These are phyloP conservation scores for Cheilosia scutellata DNA, from an alignment of 2,888 invertebrate species.

Conservation along the genomic window DNA sequence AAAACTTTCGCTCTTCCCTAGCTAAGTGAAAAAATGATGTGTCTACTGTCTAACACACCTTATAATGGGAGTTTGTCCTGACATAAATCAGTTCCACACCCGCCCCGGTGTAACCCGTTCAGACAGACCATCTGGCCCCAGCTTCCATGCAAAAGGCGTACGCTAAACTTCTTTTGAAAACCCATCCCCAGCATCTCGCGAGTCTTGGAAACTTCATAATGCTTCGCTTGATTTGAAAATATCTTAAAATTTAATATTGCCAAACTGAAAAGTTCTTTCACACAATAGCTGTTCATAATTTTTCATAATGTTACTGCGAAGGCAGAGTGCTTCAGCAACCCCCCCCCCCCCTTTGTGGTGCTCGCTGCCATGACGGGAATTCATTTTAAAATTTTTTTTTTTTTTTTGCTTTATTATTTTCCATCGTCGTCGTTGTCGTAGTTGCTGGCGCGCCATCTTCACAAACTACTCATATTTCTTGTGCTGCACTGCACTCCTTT, in stretches of 20 bases:
- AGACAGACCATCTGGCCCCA: background rate
- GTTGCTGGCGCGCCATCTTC: conserved; percentile 16
- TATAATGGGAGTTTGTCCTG: background rate
- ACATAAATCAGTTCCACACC: conserved; percentile 20
- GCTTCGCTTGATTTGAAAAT: conserved; percentile 74
- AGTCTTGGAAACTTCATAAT: conserved; percentile 58
- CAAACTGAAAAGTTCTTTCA: conserved; percentile 63
- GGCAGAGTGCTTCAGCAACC: background rate
- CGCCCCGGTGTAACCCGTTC: background rate
- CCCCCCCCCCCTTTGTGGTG: background rate
- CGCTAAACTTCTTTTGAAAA: conserved; percentile 48
- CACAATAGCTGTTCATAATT: conserved; percentile 74
- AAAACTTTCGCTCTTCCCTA: background rate
- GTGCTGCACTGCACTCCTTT: conserved; percentile 1
- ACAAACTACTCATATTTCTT: conserved; percentile 64
- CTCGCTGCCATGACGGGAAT: conserved; percentile 35
- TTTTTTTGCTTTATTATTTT: conserved; percentile 31
- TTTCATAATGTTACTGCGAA: conserved; percentile 67
- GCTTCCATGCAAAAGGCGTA: conserved; percentile 25
- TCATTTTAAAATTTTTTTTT: conserved; percentile 50
- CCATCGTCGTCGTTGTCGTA: conserved; percentile 4
- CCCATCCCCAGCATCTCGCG: background rate
- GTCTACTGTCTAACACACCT: conserved; percentile 11
- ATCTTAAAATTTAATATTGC: conserved; percentile 73
- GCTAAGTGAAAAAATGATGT: conserved; percentile 2